Base-by-base conservation (phyloP, 2,113 vertebrate genomes). In the Osmerus mordax region DNA sequence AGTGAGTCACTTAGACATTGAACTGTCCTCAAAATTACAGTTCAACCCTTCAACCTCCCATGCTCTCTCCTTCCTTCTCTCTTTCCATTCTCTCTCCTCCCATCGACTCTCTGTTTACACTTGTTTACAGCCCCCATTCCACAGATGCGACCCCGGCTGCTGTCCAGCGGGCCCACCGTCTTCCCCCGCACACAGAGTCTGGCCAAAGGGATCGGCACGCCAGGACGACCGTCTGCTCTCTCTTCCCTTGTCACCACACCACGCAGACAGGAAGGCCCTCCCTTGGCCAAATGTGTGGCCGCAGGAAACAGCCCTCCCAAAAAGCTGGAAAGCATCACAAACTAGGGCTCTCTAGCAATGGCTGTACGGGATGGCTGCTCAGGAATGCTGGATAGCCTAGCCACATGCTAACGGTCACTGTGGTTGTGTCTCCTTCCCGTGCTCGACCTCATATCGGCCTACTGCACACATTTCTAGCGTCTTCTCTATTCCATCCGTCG, bases 251-350 rank as follows among this genome's bases (percentile, higher is more conserved):
- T 68, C 41, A 47, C 41, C 41, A 47, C 41, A 47, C 41, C 41
- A 47, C 9, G 58, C 23, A 12, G 70, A 47, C 63, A 32, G 54
- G 70, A 29, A 69, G 73, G 71, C 55, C 58, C 60, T 67, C 76
- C 66, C 73, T 69, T 69, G 74, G 84, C 89, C 84, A 83, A 83
- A 81, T 83, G 79, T 79, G 85, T 78, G 87, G 86, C 82, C 60
- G 21, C 66, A 61, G 76, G 69, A 84, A 79, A 73, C 65, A 69
- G 69, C 59, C 58, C 66, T 59, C 77, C 29, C 69, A 54, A 84
- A 84, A 75, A 69, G 64, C 25, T 28, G 81, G 75, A 73, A 62
- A 73, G 21, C 65, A 73, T 84, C 77, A 69, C 12, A 51, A 74
- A 61, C 41, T 65, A 9, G 15, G 3, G 58, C 11, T 28, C 25